phyloP scores from a whole-genome alignment of 2,888 invertebrate species.

The Xestia ashworthii region DNA sequence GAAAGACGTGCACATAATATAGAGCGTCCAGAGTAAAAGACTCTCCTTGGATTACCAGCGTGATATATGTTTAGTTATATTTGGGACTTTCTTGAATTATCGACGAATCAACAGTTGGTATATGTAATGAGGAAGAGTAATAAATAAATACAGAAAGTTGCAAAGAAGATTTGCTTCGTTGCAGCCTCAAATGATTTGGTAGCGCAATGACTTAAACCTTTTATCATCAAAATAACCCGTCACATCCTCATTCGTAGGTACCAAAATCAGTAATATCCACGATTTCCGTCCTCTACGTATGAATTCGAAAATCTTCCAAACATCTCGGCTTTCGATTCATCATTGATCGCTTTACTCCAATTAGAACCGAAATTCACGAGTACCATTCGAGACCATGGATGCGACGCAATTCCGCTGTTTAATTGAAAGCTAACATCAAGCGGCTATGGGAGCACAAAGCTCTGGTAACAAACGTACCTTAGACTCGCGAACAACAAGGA shows the following conservation, averaged over 20 bases:
- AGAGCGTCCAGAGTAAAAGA: no score
- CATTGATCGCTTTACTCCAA: constrained; percentile 26
- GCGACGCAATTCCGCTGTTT: constrained; percentile 64
- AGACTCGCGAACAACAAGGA: constrained; percentile 18
- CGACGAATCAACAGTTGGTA: background rate
- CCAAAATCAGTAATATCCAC: background rate
- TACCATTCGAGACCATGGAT: constrained; percentile 29
- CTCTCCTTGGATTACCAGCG: background rate
- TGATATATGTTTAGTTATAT: background rate
- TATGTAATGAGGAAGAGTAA: background rate
- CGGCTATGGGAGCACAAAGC: constrained; percentile 64
- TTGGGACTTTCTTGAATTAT: background rate
- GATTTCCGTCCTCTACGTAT: background rate
- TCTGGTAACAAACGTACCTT: constrained; percentile 4
- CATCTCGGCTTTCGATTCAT: background rate
- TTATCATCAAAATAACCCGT: background rate
- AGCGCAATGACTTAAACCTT: background rate
- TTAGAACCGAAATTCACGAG: constrained; percentile 42
- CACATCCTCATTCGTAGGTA: background rate
- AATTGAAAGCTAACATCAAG: constrained; percentile 74
- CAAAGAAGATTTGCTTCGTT: background rate
- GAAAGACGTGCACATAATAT: no score
- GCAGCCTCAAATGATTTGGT: background rate
- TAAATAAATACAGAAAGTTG: background rate
- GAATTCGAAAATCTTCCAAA: constrained; percentile 8